Percentiles rank a stretch among this genome's conserved stretches.
These are phyloP conservation scores for Cervus canadensis DNA, from an alignment of 2,113 vertebrate genomes.

Conservation along the genomic window DNA sequence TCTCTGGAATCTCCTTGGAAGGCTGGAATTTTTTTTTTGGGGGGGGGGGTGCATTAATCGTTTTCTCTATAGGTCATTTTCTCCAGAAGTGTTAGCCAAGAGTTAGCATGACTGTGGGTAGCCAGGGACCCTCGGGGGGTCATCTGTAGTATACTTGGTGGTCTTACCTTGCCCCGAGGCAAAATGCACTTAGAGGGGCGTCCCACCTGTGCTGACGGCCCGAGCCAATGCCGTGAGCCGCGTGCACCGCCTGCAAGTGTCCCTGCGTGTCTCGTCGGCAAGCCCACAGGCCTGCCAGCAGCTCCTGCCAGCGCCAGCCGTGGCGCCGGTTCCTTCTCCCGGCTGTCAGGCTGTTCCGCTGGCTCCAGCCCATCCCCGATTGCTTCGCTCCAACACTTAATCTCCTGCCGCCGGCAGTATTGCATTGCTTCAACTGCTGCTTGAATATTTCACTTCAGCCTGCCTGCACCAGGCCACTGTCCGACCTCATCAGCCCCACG, in stretches of 20 bases:
- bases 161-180: background rate
- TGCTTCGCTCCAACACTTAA: constrained; percentile 3
- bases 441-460: background rate
- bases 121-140: background rate
- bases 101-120: background rate
- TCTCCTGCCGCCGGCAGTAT: background rate
- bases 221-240: accelerated
- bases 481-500: background rate
- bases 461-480: background rate
- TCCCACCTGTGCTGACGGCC: background rate
- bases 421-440: background rate
- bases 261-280: background rate
- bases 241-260: accelerated
- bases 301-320: background rate
- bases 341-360: background rate
- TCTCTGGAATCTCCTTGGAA: constrained; percentile 64
- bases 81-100: background rate
- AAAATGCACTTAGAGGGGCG: background rate
- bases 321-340: background rate
- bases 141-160: background rate
- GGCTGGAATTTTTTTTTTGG: background rate
- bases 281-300: background rate
- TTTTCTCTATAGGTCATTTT: constrained; percentile 50
- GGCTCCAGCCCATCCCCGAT: background rate
- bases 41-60: constrained; percentile 44